Base-by-base conservation (phyloP, 35 echinoderm and acorn worm genomes). In the Acanthaster planci region DNA sequence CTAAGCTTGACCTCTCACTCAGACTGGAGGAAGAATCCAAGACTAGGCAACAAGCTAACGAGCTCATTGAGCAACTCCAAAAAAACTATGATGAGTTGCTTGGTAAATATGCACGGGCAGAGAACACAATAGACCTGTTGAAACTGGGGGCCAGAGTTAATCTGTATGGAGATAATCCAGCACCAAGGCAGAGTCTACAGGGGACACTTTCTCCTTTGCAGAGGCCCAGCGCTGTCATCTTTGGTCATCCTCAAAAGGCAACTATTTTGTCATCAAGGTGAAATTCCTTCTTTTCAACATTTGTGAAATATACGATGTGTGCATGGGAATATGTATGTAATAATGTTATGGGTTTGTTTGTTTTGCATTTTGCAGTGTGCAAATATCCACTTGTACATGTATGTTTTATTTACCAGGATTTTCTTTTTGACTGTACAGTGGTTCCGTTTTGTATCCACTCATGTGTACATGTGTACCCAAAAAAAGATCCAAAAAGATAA, bases 81-180 rank as follows among this genome's bases (percentile, higher is more conserved):
- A 79, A 77, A 51, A 92, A 99, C 37, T 94, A 99, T 34, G 96
- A 94, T 80, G 96, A 94, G 23, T 72, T 99, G 36, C 57, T 97
- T 15, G 82, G 84, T n/a, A 99, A 99, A 72, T 94, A 94, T 86
- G 96, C 96, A 2, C 92, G 85, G 29, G 96, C 96, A 21, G 96
- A 99, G 79, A 93, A 94, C 34, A 99, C 96, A 19, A 99, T 99
- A 58, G 96, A 99, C 78, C 89, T 88, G 39, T 42, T 99, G 35
- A 81, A 89, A 23, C 78, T 99, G 17, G 96, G 96, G 2, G 96
- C 96, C 39, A 91, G 85, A 80, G 96, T 99, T 6, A 99, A 89
- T 79, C 52, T 99, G 18, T 86, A 86, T 5, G 87, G 85, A n/a
- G 88, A 93, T 84, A 67, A 52, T 21, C 85, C 88, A 40, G 86